Conservation (phyloP, 2,113 vertebrate species). For the Lonchura striata region DNA sequence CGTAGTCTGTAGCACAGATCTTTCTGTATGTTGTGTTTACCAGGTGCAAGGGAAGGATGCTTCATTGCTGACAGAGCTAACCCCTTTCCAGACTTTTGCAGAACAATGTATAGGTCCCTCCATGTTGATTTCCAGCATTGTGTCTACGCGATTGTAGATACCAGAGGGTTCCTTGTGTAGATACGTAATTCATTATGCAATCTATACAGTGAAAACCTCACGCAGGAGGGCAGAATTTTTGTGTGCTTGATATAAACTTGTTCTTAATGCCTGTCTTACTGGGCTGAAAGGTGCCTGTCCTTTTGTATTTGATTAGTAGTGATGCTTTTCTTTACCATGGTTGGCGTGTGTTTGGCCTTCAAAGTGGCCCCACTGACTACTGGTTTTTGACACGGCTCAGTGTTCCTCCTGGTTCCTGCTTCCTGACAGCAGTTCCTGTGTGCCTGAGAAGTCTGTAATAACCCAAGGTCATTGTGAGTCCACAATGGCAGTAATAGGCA, state of each 20-base stretch:
- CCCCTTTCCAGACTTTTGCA: background rate
- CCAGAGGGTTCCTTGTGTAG: background rate
- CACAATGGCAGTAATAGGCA: background rate
- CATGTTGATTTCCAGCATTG: background rate
- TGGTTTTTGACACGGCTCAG: background rate
- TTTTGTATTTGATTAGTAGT: background rate
- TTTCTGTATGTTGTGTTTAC: background rate
- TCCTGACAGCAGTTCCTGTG: background rate
- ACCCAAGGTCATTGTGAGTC: background rate
- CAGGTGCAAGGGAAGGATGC: background rate
- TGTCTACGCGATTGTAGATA: background rate
- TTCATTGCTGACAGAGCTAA: background rate
- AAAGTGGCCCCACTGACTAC: background rate
- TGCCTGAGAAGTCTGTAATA: background rate
- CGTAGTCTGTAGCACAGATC: accelerated
- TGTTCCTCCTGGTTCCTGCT: background rate
- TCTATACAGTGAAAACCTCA: background rate
- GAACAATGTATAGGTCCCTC: background rate
- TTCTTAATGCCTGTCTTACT: background rate
- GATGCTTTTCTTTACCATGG: background rate
- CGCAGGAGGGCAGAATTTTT: background rate
- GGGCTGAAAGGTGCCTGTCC: background rate
- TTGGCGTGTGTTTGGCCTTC: background rate
- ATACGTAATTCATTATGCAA: accelerated
- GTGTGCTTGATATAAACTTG: background rate